Conservation (phyloP, 30 jellyfish, hydroid and myxozoan genomes). For the Aurelia aurita region DNA sequence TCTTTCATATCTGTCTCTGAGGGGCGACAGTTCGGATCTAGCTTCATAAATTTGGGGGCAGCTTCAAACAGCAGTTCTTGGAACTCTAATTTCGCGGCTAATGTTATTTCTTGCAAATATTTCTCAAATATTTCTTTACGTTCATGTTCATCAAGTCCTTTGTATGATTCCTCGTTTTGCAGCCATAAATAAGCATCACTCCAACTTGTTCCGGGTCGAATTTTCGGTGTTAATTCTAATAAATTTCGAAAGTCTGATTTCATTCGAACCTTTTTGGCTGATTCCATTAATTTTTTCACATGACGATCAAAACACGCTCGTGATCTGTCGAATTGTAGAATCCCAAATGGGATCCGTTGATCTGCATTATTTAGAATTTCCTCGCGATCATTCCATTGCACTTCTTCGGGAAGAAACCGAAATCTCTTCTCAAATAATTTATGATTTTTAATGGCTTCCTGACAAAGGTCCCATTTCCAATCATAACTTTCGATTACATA, state of each 20-base stretch:
- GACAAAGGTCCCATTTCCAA: slow-evolving; percentile 99
- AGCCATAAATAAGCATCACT: slow-evolving; percentile 93
- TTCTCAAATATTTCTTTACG: slow-evolving; percentile 93
- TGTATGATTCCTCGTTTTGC: slow-evolving; percentile 85
- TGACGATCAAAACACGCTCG: slow-evolving; percentile 99
- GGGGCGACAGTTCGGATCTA: slow-evolving; percentile 90
- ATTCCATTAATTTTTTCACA: slow-evolving; percentile 89
- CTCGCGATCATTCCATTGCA: slow-evolving; percentile 92
- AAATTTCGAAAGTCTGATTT: slow-evolving; percentile 92
- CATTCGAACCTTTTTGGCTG: slow-evolving; percentile 89
- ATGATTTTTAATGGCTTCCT: slow-evolving; percentile 88
- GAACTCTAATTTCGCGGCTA: slow-evolving; percentile 92
- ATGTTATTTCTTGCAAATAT: slow-evolving; percentile 87
- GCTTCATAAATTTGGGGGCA: slow-evolving; percentile 85
- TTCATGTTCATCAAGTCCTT: slow-evolving; percentile 89
- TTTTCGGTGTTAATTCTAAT: slow-evolving; percentile 81
- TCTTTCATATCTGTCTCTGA: slow-evolving; percentile 92
- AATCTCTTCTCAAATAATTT: slow-evolving; percentile 87
- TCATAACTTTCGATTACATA: slow-evolving; percentile 88
- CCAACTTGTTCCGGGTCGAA: slow-evolving; percentile 99
- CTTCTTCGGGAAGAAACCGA: slow-evolving; percentile 78
- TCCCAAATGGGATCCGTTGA: slow-evolving; percentile 88
- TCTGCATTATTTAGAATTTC: slow-evolving; percentile 74
- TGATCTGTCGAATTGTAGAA: slow-evolving; percentile 90
- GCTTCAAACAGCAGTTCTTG: slow-evolving; percentile 97